phyloP scores from a whole-genome alignment of 2,888 invertebrate species.

The Desoria tigrina region DNA sequence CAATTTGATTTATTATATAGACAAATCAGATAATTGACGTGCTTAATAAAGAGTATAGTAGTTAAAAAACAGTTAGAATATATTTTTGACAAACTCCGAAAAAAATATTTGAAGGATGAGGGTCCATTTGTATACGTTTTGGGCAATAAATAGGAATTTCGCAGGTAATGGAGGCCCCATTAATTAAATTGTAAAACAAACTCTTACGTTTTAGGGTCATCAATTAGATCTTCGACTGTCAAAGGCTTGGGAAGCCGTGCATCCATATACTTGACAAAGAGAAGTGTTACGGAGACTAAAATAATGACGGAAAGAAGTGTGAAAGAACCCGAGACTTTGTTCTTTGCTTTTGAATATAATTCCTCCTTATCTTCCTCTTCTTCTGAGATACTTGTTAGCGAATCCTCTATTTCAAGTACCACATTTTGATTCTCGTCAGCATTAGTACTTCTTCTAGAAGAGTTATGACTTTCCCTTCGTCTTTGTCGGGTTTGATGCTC shows the following conservation, averaged over 20 bases:
- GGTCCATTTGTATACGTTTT: too few relatives aligned
- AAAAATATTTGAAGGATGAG: too few relatives aligned
- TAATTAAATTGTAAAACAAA: too few relatives aligned
- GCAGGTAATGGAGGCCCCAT: too few relatives aligned
- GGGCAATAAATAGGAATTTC: too few relatives aligned
- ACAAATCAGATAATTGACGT: too few relatives aligned
- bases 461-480: conserved; percentile 1
- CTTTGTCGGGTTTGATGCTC: conserved; percentile 6
- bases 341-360: background rate
- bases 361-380: conserved; percentile 5
- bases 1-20: too few relatives aligned
- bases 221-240: conserved; percentile 26
- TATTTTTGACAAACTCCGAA: too few relatives aligned
- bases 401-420: background rate
- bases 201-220: conserved; percentile 35
- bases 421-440: conserved; percentile 1
- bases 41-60: too few relatives aligned
- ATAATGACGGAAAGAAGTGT: conserved; percentile 24
- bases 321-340: conserved; percentile 24
- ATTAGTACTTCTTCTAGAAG: background rate
- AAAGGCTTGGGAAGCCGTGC: conserved; percentile 40
- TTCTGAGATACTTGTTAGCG: background rate
- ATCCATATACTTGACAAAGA: conserved; percentile 46
- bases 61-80: too few relatives aligned
- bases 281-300: conserved; percentile 25